These are phyloP conservation scores for Sardina pilchardus DNA, from an alignment of 2,113 vertebrate species.

Conservation along the genomic window DNA sequence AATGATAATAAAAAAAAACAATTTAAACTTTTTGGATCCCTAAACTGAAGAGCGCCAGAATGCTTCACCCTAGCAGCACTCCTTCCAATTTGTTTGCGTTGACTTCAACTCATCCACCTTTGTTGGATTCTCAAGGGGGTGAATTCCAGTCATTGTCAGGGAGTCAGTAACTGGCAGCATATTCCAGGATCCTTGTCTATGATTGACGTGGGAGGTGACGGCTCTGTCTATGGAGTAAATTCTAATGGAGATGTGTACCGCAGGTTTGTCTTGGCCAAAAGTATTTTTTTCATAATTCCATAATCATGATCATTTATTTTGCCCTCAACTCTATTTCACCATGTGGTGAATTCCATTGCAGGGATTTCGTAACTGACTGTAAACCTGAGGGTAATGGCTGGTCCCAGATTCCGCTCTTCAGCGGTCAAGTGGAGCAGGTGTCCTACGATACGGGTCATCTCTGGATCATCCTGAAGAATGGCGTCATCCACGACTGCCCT, in stretches of 20 bases:
- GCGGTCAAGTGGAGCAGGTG: neutral
- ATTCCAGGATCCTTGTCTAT: conserved; percentile 28
- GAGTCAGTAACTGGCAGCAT: neutral
- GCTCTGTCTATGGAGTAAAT: conserved; percentile 42
- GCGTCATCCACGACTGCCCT: neutral
- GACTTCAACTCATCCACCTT: no score
- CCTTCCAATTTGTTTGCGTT: no score
- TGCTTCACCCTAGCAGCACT: no score
- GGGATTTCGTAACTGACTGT: neutral
- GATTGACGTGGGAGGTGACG: conserved; percentile 46
- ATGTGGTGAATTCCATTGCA: neutral
- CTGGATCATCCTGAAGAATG: neutral
- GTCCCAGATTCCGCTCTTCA: neutral
- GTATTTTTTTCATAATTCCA: neutral
- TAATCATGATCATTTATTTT: neutral
- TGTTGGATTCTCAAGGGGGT: neutral
- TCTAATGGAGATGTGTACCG: conserved; percentile 1
- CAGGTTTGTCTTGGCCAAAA: conserved; percentile 27
- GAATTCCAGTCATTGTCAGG: neutral
- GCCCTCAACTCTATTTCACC: no score
- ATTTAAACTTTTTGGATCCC: no score
- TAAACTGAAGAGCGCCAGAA: no score
- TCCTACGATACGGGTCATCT: neutral
- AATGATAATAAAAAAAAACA: no score
- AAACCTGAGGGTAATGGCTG: neutral